Evolutionary conservation across 1,140 invertebrate genomes (phyloP).

Genomic region (Lordiphosa mommai): DNA sequence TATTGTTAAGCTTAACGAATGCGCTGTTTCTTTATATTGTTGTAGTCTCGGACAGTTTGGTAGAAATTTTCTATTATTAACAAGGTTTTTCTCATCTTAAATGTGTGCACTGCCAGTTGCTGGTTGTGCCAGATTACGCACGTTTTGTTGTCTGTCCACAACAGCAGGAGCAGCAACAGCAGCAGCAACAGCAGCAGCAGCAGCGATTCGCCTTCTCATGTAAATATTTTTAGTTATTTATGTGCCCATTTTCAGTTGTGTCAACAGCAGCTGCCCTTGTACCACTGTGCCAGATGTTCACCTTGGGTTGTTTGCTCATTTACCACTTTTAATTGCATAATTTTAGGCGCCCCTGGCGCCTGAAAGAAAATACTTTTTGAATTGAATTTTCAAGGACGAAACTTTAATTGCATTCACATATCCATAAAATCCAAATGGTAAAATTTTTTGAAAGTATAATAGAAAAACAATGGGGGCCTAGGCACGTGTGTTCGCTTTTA

Average conservation of each 20-base stretch:
- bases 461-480: constrained; percentile 6
- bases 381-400: constrained; percentile 7
- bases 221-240: constrained; percentile 71
- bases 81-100: not conserved
- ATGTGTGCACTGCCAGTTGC: constrained; percentile 2
- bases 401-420: not conserved
- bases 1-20: not conserved
- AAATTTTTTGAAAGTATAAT: not conserved
- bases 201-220: constrained; percentile 16
- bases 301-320: constrained; percentile 60
- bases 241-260: constrained; percentile 63
- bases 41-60: not conserved
- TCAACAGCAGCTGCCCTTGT: constrained; percentile 35
- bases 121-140: constrained; percentile 59
- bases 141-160: constrained; percentile 49
- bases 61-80: not conserved
- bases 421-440: constrained; percentile 5
- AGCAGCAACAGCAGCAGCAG: not conserved
- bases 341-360: constrained; percentile 30
- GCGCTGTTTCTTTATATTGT: not conserved
- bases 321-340: constrained; percentile 71
- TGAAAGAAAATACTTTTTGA: not conserved
- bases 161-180: constrained; percentile 1
- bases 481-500: constrained; percentile 7
- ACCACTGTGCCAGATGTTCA: not conserved